Percentiles rank a stretch among this genome's conserved stretches.
These are phyloP conservation scores for Bombylius discolor DNA, from an alignment of 2,888 invertebrate genomes.

Conservation along the genomic window DNA sequence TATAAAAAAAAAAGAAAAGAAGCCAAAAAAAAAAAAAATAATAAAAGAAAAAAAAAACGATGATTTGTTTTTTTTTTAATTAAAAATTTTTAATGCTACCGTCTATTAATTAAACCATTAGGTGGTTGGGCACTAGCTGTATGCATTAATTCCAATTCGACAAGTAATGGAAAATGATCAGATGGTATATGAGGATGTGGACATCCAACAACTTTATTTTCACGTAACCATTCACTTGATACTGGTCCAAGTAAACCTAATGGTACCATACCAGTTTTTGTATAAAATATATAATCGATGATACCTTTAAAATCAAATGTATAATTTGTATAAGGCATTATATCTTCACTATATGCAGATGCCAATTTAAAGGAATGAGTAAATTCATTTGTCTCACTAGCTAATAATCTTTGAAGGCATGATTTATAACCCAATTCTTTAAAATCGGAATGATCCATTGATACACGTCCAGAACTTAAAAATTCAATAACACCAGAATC, in stretches of 20 bases:
- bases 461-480: conserved; percentile 78
- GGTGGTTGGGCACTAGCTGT: conserved; percentile 54
- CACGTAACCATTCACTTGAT: conserved; percentile 83
- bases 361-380: conserved; percentile 93
- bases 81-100: conserved; percentile 51
- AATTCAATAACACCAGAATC: conserved; percentile 97
- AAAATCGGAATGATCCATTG: conserved; percentile 88
- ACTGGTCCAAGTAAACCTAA: conserved; percentile 89
- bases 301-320: conserved; percentile 99
- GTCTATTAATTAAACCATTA: conserved; percentile 71
- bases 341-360: conserved; percentile 87
- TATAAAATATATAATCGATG: conserved; percentile 99
- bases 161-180: conserved; percentile 85
- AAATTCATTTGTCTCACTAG: conserved; percentile 80
- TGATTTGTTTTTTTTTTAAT: too few relatives aligned
- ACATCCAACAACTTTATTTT: conserved; percentile 95
- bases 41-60: too few relatives aligned
- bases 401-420: conserved; percentile 78
- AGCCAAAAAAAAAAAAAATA: too few relatives aligned
- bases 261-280: conserved; percentile 89
- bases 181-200: conserved; percentile 97
- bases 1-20: too few relatives aligned
- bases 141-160: conserved; percentile 80
- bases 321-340: conserved; percentile 97
- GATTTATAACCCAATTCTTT: conserved; percentile 89